Conservation (phyloP, 2,797 vertebrate species). For the Fistularia commersonii region DNA sequence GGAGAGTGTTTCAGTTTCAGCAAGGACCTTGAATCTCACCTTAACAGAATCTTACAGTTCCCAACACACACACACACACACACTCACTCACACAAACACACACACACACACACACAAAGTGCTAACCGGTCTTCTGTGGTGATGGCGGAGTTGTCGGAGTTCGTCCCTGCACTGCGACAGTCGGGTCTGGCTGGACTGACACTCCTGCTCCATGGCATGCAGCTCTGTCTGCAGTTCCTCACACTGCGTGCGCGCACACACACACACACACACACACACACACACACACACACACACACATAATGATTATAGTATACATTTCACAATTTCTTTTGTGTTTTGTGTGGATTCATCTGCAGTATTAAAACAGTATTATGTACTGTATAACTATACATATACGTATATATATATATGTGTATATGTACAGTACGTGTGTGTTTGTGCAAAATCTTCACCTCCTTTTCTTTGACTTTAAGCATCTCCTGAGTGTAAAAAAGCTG, state of each 20-base stretch:
- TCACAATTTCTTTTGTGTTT: no score
- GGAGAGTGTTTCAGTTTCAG: conserved; percentile 1
- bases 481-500: conserved; percentile 74
- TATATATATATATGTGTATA: no score
- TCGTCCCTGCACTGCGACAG: conserved; percentile 85
- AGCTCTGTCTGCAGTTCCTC: conserved; percentile 80
- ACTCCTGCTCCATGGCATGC: conserved; percentile 81
- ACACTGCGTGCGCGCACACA: conserved; percentile 69
- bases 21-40: neutral
- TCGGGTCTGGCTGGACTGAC: conserved; percentile 78
- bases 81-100: conserved; percentile 10
- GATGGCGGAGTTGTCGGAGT: conserved; percentile 71
- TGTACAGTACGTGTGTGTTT: neutral
- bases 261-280: conserved; percentile 25
- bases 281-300: conserved; percentile 27
- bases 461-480: conserved; percentile 80
- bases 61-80: neutral
- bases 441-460: conserved; percentile 75
- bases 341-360: no score
- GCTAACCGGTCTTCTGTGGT: conserved; percentile 53
- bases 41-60: neutral
- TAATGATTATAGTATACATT: neutral
- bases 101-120: conserved; percentile 16
- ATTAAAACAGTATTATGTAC: no score
- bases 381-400: no score